A percentile compares a stretch with the other conserved stretches of the same genome.
Conservation (phyloP, 2,888 invertebrate species). For the Branchipolynoe longqiensis region DNA sequence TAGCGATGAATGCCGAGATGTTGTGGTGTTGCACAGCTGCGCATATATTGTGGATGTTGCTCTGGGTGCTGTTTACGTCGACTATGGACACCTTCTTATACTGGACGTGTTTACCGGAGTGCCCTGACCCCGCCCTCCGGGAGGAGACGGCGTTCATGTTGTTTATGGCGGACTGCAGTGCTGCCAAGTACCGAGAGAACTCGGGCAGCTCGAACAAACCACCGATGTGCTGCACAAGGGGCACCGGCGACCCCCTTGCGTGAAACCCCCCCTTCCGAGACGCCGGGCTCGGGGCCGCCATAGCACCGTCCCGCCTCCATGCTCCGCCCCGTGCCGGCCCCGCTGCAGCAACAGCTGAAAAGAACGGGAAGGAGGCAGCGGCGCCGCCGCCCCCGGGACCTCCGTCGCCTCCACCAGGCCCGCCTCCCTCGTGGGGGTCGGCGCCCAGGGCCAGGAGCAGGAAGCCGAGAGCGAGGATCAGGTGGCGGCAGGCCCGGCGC, state of each 20-base stretch:
- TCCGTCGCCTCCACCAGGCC: background rate
- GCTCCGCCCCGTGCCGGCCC: background rate
- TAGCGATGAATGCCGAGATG: constrained; percentile 60
- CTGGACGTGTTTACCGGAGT: background rate
- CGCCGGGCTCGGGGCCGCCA: background rate
- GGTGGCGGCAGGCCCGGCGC: constrained; percentile 9
- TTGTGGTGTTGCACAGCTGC: constrained; percentile 58
- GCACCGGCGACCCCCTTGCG: background rate
- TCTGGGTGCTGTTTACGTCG: constrained; percentile 11
- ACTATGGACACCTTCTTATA: background rate
- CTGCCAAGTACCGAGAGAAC: constrained; percentile 20
- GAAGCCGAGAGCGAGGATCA: background rate
- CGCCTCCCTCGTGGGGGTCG: background rate
- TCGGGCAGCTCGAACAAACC: background rate
- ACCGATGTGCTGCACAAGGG: background rate
- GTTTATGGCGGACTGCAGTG: constrained; percentile 9
- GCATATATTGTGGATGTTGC: constrained; percentile 55
- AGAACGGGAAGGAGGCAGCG: background rate
- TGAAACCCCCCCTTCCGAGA: background rate
- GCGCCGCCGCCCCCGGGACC: background rate
- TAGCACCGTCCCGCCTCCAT: background rate
- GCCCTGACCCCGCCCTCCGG: background rate
- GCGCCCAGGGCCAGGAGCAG: background rate
- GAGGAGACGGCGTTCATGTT: background rate
- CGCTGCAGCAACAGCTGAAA: background rate